Percentiles rank a stretch among this genome's conserved stretches.
Conservation (phyloP, 2,113 vertebrate genomes). For the Vanacampus margaritifer region DNA sequence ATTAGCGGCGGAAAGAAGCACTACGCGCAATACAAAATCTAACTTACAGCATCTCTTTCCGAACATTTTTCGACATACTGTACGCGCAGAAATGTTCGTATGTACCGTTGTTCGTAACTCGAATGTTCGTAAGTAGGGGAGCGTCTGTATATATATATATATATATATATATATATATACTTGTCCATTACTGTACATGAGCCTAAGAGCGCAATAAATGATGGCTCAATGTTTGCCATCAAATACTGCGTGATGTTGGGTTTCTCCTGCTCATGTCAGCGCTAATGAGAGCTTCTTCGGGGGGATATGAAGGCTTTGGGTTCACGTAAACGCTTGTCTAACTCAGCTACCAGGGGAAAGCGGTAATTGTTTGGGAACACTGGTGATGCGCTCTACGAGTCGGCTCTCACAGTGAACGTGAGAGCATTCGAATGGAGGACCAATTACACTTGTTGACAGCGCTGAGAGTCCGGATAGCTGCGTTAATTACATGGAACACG, state of each 20-base stretch:
- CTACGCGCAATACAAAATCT: too few species aligned
- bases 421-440: slow-evolving; percentile 3
- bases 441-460: slow-evolving; percentile 3
- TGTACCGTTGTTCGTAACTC: too few species aligned
- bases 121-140: too few species aligned
- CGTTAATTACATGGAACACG: slow-evolving; percentile 29
- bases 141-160: too few species aligned
- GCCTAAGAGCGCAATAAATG: background rate
- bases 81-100: too few species aligned
- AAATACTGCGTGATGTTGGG: slow-evolving; percentile 11
- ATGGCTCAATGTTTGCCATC: background rate
- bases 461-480: background rate
- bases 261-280: slow-evolving; percentile 27
- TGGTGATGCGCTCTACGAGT: background rate
- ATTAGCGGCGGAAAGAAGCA: too few species aligned
- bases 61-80: too few species aligned
- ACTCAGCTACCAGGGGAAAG: slow-evolving; percentile 3
- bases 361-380: slow-evolving; percentile 29
- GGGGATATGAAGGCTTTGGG: slow-evolving; percentile 26
- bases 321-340: slow-evolving; percentile 37
- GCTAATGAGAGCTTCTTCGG: slow-evolving; percentile 50
- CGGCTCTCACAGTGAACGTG: background rate
- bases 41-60: too few species aligned
- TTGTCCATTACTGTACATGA: background rate
- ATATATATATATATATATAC: too few species aligned